Base-by-base conservation (phyloP, 2,888 invertebrate genomes). In the Microctonus hyperodae region DNA sequence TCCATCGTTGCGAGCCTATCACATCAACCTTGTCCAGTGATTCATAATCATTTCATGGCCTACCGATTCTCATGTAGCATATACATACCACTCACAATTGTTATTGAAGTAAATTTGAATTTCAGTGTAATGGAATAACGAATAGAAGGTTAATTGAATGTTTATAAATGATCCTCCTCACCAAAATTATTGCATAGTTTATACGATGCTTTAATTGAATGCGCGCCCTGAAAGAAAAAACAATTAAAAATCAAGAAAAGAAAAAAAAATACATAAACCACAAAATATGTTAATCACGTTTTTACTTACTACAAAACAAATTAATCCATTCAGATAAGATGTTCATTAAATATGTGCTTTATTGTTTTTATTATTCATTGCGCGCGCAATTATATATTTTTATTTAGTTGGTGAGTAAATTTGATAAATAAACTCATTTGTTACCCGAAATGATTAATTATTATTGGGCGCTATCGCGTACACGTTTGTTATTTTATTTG, bases 21-120 rank as follows among this genome's bases (percentile, higher is more conserved):
- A 59, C 59, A 44, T 57, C 58, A 63, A 65, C 73, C 74, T 65
- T 44, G 53, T 67, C 70, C 71, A 70, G 70, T 73, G 72, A 70
- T 73, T 78, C 77, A 69, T 78, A 77, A 81, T 81, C 69, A 78
- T 82, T 80, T 82, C 81, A 82, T 81, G 81, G 80, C 74, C 77
- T 80, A 73, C 78, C 79, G 77, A 74, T 66, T 79, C 44, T 44
- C 78, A 79, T 81, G 77, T 82, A 81, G 81, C 76, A 68, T 79
- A 77, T 44, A 44, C 16, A 77, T 44, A 44, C 16, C 44, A 79
- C 73, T 81, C 79, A 78, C 76, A 16, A 76, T 80, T 81, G 76
- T 78, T 79, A 78, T 77, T 65, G 69, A 74, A 77, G 72, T 76
- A 75, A 78, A 73, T 22, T 68, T 65, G 70, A 69, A 77, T 74